phyloP scores from a whole-genome alignment of 2,888 invertebrate genomes.

The Drosophila subquinaria region DNA sequence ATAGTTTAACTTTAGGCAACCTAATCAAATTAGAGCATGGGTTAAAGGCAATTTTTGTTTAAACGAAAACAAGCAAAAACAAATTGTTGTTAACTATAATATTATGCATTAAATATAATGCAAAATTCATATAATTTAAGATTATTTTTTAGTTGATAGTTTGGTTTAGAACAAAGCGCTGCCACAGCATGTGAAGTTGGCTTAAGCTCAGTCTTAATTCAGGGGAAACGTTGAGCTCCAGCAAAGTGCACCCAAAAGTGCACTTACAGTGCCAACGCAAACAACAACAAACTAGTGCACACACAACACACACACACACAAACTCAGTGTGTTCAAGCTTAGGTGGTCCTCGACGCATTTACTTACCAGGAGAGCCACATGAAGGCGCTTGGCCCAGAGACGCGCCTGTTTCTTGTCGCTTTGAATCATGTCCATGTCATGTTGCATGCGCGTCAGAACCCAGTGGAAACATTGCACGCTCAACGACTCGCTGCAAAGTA shows the following conservation, averaged over 20 bases:
- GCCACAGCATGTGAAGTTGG: conserved; percentile 34
- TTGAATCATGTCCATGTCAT: conserved; percentile 94
- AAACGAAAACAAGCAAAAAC: background rate
- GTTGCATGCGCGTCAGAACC: conserved; percentile 89
- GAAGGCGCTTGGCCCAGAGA: conserved; percentile 94
- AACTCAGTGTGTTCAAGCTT: conserved; percentile 33
- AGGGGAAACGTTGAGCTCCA: conserved; percentile 49
- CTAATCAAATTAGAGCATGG: background rate
- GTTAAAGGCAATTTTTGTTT: background rate
- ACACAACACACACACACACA: conserved; percentile 10
- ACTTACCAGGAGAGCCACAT: conserved; percentile 89
- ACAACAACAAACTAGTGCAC: conserved; percentile 61
- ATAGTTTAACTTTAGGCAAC: background rate
- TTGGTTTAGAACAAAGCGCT: conserved; percentile 16
- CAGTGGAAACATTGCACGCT: conserved; percentile 96
- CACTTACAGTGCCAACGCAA: conserved; percentile 68
- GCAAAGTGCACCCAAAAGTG: conserved; percentile 74
- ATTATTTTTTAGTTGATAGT: background rate
- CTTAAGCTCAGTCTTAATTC: conserved; percentile 55
- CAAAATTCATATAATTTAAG: conserved; percentile 2
- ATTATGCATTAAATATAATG: conserved; percentile 1
- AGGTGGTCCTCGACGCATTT: conserved; percentile 44
- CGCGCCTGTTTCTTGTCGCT: conserved; percentile 94
- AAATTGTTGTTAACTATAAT: background rate
- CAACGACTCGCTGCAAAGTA: conserved; percentile 92